Base-by-base conservation (phyloP, 2,888 invertebrate species). In the Drosophila austrosaltans region DNA sequence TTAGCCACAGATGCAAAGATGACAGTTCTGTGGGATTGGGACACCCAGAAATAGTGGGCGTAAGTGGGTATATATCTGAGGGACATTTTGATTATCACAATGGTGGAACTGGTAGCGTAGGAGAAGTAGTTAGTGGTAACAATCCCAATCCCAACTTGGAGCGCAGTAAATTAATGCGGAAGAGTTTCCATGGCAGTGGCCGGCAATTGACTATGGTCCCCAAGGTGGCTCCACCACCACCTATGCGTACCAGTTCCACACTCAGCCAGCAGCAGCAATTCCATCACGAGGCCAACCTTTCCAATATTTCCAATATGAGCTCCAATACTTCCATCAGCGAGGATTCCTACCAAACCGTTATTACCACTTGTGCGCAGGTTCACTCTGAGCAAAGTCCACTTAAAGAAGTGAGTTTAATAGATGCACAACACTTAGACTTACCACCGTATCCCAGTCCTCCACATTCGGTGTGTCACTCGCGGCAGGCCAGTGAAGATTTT, bases 401-500 rank as follows among this genome's bases (percentile, higher is more conserved):
- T 0, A 88, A 88, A 76, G 84, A 85, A 6, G 48, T 74, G 16
- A 68, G 75, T 60, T 22, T 81, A 54, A 22, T 75, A 60, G 44
- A 83, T 93, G 91, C 42, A 56, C 63, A 65, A 54, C 78, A 92
- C 40, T 84, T 94, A 32, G 96, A 96, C 62, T 90, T 96, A 66
- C 97, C 97, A 1, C 97, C 97, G 0, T 97, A 97, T 90, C 97
- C 97, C 1, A 96, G 96, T 83, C 96, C 96, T 1, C 94, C 95
- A 79, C 95, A 95, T 78, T 96, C 96, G 0, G 95, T 94, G 0
- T 94, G 95, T 64, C 97, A 97, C 91, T 97, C 97, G 1, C 93
- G 97, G 58, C 97, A 97, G 91, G 95, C 96, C 0, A 97, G 97
- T 91, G 97, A 97, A 92, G 97, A 97, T 84, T 97, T 97, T 85